Conservation (phyloP, 2,888 invertebrate species). For the Thymelicus sylvestris region DNA sequence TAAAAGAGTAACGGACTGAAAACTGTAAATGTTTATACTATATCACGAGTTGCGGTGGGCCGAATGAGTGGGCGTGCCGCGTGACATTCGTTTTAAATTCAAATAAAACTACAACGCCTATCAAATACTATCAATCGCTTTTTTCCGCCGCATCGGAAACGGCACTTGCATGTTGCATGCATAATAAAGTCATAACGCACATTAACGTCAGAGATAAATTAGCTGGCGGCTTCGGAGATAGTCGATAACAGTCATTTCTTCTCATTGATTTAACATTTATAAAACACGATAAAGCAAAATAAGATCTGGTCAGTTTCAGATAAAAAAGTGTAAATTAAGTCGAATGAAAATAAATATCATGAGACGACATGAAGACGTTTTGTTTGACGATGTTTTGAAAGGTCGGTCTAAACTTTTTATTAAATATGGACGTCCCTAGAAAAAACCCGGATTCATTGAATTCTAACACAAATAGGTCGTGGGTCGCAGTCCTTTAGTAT, state of each 20-base stretch:
- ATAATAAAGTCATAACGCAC: not conserved
- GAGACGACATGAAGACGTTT: no score
- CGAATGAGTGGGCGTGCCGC: not conserved
- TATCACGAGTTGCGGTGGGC: no score
- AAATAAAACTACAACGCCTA: not conserved
- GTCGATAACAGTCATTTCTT: not conserved
- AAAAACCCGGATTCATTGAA: no score
- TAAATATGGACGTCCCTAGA: no score
- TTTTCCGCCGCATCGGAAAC: not conserved
- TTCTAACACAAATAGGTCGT: not conserved
- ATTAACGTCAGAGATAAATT: not conserved
- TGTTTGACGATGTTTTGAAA: no score
- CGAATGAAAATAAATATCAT: no score
- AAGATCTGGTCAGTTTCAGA: not conserved
- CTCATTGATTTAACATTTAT: not conserved
- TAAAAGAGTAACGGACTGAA: no score
- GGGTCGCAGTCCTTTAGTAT: not conserved
- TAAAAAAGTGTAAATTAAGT: no score
- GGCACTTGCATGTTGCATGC: not conserved
- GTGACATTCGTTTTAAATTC: not conserved
- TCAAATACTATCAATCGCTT: no score
- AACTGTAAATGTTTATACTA: no score
- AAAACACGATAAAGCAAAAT: not conserved
- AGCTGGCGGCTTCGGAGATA: not conserved
- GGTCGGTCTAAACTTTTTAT: no score